A percentile compares a stretch with the other conserved stretches of the same genome.
Evolutionary conservation across 2,888 invertebrate species (phyloP).

Genomic region (Proisotoma minuta): DNA sequence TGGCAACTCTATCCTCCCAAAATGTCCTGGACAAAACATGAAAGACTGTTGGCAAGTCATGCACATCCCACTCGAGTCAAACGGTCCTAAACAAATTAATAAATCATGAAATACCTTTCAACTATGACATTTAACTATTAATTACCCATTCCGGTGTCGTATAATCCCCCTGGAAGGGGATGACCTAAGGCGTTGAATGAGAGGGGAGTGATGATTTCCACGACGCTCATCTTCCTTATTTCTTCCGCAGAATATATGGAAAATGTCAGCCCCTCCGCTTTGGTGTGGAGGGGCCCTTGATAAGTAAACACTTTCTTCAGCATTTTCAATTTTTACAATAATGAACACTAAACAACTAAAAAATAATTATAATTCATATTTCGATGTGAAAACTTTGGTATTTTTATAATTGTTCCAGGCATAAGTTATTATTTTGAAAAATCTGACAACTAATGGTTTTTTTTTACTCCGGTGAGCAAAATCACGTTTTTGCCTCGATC

Average conservation of each 20-base stretch:
- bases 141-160: conserved; percentile 76
- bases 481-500: no score
- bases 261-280: conserved; percentile 54
- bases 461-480: no score
- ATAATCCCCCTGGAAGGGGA: conserved; percentile 77
- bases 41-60: conserved; percentile 68
- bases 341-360: no score
- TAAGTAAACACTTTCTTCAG: conserved; percentile 32
- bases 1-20: conserved; percentile 88
- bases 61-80: conserved; percentile 66
- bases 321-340: conserved; percentile 19
- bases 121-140: conserved; percentile 10
- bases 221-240: conserved; percentile 71
- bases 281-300: conserved; percentile 31
- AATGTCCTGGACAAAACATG: conserved; percentile 79
- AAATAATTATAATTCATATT: no score
- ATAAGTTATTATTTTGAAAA: no score
- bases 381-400: no score
- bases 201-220: conserved; percentile 70
- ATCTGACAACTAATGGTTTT: no score
- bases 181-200: conserved; percentile 79
- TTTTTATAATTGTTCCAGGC: no score
- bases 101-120: not conserved
- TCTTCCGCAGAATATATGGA: conserved; percentile 71
- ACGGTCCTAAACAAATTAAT: conserved; percentile 54